These are phyloP conservation scores for Petrocephalus microphthalmus DNA, from an alignment of 2,113 vertebrate genomes.

Conservation along the genomic window DNA sequence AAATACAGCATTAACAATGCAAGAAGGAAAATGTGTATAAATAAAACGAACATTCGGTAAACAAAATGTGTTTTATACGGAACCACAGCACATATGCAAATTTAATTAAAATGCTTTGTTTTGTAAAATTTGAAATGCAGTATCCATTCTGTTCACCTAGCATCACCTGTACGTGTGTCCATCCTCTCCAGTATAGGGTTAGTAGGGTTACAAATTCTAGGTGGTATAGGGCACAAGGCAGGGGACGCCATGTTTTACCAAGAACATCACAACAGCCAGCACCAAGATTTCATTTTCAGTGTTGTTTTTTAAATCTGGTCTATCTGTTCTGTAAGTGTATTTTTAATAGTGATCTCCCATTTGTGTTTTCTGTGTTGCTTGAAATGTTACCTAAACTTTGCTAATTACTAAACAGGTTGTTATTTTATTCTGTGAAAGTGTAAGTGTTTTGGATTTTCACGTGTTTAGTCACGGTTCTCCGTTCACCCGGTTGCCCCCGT, in stretches of 20 bases:
- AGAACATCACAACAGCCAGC: background rate
- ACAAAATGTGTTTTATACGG: background rate
- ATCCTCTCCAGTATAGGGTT: background rate
- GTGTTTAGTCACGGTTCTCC: background rate
- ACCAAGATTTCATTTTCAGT: background rate
- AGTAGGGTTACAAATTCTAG: background rate
- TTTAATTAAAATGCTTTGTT: background rate
- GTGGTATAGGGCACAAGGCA: background rate
- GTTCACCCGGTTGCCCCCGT: too few relatives aligned
- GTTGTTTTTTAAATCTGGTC: too few relatives aligned
- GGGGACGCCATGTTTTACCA: background rate
- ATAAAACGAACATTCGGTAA: background rate
- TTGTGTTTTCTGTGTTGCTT: background rate
- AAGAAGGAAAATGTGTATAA: background rate
- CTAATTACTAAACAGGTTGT: background rate
- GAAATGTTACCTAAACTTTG: background rate
- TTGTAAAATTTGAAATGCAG: background rate
- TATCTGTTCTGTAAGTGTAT: background rate
- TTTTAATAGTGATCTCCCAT: background rate
- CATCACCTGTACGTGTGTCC: background rate
- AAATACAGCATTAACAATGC: background rate
- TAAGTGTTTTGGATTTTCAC: background rate
- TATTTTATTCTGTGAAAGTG: background rate
- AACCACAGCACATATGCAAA: background rate
- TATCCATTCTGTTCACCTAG: background rate